Conservation (phyloP, 1,140 invertebrate species). For the Thrips palmi region DNA sequence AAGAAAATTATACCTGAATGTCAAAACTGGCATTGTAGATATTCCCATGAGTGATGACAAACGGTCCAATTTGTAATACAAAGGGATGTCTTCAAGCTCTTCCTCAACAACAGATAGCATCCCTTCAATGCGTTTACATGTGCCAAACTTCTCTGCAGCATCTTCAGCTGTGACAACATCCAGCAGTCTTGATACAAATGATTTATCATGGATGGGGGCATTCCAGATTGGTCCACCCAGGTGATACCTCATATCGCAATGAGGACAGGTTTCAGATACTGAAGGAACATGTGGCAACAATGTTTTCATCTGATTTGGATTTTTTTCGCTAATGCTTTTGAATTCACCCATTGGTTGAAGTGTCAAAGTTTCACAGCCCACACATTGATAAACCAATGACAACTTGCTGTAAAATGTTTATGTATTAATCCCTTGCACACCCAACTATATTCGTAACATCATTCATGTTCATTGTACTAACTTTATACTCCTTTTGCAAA, state of each 20-base stretch:
- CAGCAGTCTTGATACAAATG: slow-evolving; percentile 48
- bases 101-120: slow-evolving; percentile 49
- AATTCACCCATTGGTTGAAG: slow-evolving; percentile 57
- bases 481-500: slow-evolving; percentile 70
- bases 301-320: slow-evolving; percentile 38
- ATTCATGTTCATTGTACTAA: slow-evolving; percentile 20
- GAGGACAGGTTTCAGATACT: slow-evolving; percentile 44
- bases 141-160: slow-evolving; percentile 31
- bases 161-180: slow-evolving; percentile 23
- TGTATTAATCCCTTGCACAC: not conserved
- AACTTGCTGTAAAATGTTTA: slow-evolving; percentile 42
- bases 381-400: slow-evolving; percentile 73
- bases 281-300: slow-evolving; percentile 43
- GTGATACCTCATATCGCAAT: slow-evolving; percentile 57
- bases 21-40: slow-evolving; percentile 39
- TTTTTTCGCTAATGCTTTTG: slow-evolving; percentile 32
- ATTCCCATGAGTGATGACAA: slow-evolving; percentile 43
- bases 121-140: slow-evolving; percentile 55
- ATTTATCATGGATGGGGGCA: slow-evolving; percentile 56
- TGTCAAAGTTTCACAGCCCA: slow-evolving; percentile 60
- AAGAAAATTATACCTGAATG: slow-evolving; percentile 32
- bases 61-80: slow-evolving; percentile 65
- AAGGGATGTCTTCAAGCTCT: slow-evolving; percentile 64
- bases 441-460: not conserved
- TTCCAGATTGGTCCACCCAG: slow-evolving; percentile 91